Conservation (phyloP, 2,797 vertebrate genomes). For the Microctenopoma steveboyesi region DNA sequence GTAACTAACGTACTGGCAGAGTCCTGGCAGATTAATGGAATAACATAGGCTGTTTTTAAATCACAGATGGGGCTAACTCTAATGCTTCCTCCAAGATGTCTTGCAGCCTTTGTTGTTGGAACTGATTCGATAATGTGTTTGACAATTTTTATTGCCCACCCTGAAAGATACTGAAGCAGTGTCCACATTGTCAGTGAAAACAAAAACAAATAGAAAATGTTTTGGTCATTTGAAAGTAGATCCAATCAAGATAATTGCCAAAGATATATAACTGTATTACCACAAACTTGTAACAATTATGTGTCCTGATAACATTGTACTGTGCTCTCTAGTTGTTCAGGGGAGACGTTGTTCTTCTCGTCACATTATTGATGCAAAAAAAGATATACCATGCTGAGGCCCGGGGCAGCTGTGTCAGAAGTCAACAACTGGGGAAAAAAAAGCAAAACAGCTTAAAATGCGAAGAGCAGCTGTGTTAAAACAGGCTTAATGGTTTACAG, state of each 20-base stretch:
- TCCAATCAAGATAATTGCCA: too few relatives aligned
- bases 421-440: conserved; percentile 67
- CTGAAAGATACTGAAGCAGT: neutral
- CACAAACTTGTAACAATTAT: too few relatives aligned
- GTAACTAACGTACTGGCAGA: neutral
- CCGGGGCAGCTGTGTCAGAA: conserved; percentile 80
- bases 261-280: too few relatives aligned
- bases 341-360: too few relatives aligned
- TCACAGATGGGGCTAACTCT: neutral
- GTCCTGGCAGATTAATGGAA: neutral
- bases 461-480: neutral
- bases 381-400: conserved; percentile 72
- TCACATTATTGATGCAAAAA: conserved; percentile 27
- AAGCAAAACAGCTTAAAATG: neutral
- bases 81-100: neutral
- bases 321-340: too few relatives aligned
- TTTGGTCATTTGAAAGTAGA: neutral
- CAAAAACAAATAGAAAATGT: neutral
- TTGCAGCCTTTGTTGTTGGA: neutral
- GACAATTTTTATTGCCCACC: neutral
- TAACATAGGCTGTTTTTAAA: neutral
- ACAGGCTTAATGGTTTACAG: neutral
- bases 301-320: too few relatives aligned
- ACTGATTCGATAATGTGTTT: neutral
- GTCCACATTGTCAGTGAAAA: neutral